Percentiles rank a stretch among this genome's conserved stretches.
Evolutionary conservation across 2,113 vertebrate genomes (phyloP).

Genomic region (Sinosuthora webbiana): DNA sequence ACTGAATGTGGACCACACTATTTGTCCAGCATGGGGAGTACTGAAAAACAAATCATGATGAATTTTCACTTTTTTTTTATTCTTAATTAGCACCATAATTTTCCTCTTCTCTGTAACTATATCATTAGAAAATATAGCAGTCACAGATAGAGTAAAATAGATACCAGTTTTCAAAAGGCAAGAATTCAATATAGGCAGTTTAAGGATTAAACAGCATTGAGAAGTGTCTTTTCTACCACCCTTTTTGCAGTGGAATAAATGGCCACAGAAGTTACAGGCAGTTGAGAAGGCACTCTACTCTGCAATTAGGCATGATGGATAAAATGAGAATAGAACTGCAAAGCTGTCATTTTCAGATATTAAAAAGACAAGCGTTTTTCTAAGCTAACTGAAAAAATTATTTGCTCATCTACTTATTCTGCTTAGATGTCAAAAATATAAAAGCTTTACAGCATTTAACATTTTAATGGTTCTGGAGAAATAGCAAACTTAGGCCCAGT

Average conservation of each 20-base stretch:
- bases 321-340: constrained; percentile 35
- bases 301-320: constrained; percentile 48
- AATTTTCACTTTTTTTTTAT: background rate
- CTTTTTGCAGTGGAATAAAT: constrained; percentile 8
- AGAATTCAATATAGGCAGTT: background rate
- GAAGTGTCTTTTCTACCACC: background rate
- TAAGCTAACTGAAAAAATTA: constrained; percentile 4
- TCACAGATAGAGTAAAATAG: background rate
- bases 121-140: background rate
- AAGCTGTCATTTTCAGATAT: constrained; percentile 32
- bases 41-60: background rate
- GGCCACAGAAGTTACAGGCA: background rate
- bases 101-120: background rate
- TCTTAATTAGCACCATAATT: background rate
- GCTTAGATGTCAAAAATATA: constrained; percentile 7
- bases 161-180: background rate
- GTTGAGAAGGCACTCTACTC: background rate
- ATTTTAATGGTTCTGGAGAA: background rate
- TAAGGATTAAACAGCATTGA: background rate
- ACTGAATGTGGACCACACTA: background rate
- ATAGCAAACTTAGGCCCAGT: background rate
- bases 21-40: background rate
- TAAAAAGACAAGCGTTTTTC: constrained; percentile 31
- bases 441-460: background rate
- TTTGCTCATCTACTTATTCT: constrained; percentile 20